phyloP scores from a whole-genome alignment of 2,113 vertebrate species.

The Anguilla rostrata region DNA sequence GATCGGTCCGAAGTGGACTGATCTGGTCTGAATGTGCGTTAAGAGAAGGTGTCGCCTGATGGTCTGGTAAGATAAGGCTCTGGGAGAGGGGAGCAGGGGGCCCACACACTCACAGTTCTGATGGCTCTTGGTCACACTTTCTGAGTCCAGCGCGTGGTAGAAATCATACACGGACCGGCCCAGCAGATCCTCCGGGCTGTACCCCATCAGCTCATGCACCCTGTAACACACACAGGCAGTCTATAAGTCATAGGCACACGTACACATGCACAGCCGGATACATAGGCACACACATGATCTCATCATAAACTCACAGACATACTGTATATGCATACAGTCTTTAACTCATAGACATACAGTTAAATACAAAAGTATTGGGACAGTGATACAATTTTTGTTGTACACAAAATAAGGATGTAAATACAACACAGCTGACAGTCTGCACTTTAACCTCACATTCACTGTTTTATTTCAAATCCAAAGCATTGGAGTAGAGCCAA shows the following conservation, averaged over 20 bases:
- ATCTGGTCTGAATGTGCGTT: not conserved
- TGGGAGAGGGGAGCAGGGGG: not conserved
- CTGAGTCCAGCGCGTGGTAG: constrained; percentile 92
- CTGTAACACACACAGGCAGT: constrained; percentile 60
- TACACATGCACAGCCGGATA: constrained; percentile 5
- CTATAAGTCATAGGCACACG: constrained; percentile 3
- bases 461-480: no score
- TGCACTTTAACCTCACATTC: no score
- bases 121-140: constrained; percentile 91
- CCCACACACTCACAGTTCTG: constrained; percentile 83
- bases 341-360: not conserved
- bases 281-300: constrained; percentile 5
- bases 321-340: constrained; percentile 32
- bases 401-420: no score
- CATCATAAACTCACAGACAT: constrained; percentile 6
- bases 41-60: not conserved
- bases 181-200: constrained; percentile 89
- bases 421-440: no score
- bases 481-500: no score
- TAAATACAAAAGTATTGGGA: no score
- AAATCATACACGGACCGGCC: constrained; percentile 93
- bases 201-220: constrained; percentile 90
- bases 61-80: not conserved
- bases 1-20: not conserved
- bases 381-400: no score